These are phyloP conservation scores for Camelus dromedarius DNA, from an alignment of 2,113 vertebrate species.

Conservation along the genomic window DNA sequence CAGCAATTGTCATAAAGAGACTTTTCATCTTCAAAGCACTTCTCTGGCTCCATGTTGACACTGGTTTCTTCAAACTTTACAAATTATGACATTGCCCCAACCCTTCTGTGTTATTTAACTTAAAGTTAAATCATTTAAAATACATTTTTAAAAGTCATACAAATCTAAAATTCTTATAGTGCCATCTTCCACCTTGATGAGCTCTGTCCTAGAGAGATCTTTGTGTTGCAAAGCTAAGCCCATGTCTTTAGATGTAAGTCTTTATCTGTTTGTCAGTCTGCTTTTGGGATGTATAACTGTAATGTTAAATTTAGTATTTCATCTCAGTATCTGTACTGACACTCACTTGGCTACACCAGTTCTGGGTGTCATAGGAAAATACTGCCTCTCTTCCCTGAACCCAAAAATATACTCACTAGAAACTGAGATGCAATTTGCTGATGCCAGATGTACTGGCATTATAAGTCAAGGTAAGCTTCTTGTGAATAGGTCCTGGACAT, in stretches of 20 bases:
- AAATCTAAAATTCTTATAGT: not conserved
- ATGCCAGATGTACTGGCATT: not conserved
- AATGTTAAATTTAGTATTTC: not conserved
- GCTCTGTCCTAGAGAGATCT: not conserved
- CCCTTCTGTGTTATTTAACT: not conserved
- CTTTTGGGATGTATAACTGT: not conserved
- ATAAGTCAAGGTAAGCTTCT: not conserved
- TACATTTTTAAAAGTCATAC: not conserved
- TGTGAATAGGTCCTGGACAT: not conserved
- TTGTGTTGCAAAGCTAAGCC: not conserved
- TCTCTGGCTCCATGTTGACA: not conserved
- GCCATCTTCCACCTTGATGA: not conserved
- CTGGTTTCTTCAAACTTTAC: not conserved
- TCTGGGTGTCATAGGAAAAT: not conserved
- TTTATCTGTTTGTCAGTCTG: not conserved
- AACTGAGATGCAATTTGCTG: not conserved
- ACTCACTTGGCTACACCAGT: not conserved
- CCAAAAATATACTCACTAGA: not conserved
- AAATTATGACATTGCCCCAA: not conserved
- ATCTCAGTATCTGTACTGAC: not conserved
- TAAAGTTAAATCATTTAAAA: not conserved
- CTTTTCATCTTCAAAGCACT: not conserved
- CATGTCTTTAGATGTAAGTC: not conserved
- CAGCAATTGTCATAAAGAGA: not conserved
- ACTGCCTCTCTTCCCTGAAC: not conserved